phyloP scores from a whole-genome alignment of 2,113 vertebrate species.

The Typhlomys cinereus region DNA sequence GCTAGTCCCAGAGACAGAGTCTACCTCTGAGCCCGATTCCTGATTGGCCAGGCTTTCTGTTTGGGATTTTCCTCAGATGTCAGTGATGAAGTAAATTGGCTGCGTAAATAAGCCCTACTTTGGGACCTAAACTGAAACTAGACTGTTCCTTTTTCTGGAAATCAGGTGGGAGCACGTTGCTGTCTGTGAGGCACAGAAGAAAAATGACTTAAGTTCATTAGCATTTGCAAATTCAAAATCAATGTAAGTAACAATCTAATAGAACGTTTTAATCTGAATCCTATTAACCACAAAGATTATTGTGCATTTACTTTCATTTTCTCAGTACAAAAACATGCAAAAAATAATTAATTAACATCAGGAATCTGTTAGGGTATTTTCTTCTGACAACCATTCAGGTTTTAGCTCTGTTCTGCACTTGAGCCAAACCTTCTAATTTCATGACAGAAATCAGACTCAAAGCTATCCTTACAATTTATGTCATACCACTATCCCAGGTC shows the following conservation, averaged over 20 bases:
- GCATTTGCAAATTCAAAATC: conserved; percentile 58
- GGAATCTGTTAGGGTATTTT: not conserved
- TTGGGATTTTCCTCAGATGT: conserved; percentile 18
- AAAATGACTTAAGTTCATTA: conserved; percentile 55
- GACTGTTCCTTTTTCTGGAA: conserved; percentile 45
- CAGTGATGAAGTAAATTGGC: conserved; percentile 21
- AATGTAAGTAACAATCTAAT: conserved; percentile 70
- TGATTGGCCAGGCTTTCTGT: conserved; percentile 14
- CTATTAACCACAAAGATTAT: conserved; percentile 39
- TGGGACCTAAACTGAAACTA: not conserved
- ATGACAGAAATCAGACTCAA: not conserved
- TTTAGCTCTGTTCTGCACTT: not conserved
- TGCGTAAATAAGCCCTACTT: conserved; percentile 29
- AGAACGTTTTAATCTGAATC: conserved; percentile 56
- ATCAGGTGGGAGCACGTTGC: conserved; percentile 20
- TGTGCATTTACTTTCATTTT: conserved; percentile 54
- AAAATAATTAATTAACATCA: not conserved
- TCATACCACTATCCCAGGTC: not conserved
- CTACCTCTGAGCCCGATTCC: not conserved
- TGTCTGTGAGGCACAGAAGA: conserved; percentile 7
- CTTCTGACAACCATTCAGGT: not conserved
- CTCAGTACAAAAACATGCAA: conserved; percentile 55
- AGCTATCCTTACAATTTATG: not conserved
- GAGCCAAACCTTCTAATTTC: not conserved
- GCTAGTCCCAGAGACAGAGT: not conserved